These are phyloP conservation scores for Plotosus lineatus DNA, from an alignment of 2,113 vertebrate species.

Conservation along the genomic window DNA sequence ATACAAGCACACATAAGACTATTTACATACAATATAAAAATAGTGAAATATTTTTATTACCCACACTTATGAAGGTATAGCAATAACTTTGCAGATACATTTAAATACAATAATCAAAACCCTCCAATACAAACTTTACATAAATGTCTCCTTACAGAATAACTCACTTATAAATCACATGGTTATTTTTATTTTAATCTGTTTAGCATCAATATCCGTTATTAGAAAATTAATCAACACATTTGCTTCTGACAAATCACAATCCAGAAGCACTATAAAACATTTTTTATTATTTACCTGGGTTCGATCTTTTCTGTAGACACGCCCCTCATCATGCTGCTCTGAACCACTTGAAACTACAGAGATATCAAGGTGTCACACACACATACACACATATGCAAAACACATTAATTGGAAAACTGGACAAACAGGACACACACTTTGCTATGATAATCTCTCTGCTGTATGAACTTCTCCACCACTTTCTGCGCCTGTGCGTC, in stretches of 20 bases:
- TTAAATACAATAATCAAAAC: background rate
- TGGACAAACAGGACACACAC: conserved; percentile 59
- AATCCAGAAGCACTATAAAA: background rate
- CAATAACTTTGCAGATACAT: background rate
- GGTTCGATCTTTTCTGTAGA: conserved; percentile 88
- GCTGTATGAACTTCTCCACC: conserved; percentile 90
- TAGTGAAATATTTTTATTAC: background rate
- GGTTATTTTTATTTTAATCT: background rate
- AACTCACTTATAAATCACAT: too few species aligned
- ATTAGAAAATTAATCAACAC: background rate
- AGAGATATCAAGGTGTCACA: conserved; percentile 47
- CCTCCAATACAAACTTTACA: background rate
- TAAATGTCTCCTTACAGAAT: background rate
- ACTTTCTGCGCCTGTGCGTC: conserved; percentile 91
- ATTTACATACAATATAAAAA: conserved; percentile 17
- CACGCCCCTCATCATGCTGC: conserved; percentile 87
- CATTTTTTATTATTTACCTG: conserved; percentile 69
- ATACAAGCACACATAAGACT: conserved; percentile 31
- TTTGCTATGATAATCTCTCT: conserved; percentile 91
- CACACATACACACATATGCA: background rate
- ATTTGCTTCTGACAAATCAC: conserved; percentile 4
- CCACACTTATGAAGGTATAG: background rate
- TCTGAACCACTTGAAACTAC: conserved; percentile 95
- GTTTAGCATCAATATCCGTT: too few species aligned
- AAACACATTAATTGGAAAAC: background rate